A percentile compares a stretch with the other conserved stretches of the same genome.
Evolutionary conservation across 2,797 vertebrate genomes (phyloP).

Genomic region (Eremophila alpestris): DNA sequence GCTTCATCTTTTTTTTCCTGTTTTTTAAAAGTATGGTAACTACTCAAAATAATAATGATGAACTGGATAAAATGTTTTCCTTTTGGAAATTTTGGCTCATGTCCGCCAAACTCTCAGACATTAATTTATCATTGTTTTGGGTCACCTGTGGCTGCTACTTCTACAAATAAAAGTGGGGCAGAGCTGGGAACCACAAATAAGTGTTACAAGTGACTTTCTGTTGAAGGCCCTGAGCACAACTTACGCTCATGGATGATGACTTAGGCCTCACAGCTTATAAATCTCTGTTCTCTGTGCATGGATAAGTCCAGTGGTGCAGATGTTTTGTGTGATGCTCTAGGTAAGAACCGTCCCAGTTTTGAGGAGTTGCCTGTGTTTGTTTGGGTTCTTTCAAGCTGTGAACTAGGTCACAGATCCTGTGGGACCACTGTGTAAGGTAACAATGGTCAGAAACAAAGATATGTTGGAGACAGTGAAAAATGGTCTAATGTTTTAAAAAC

Average conservation of each 20-base stretch:
- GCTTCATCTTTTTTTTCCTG: background rate
- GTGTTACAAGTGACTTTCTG: background rate
- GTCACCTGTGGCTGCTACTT: background rate
- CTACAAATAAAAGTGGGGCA: background rate
- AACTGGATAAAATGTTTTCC: background rate
- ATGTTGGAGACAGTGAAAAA: background rate
- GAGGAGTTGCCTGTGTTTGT: background rate
- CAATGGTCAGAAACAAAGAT: background rate
- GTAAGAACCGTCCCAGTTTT: background rate
- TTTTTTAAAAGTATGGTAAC: background rate
- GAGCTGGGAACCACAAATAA: background rate
- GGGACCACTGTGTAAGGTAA: background rate
- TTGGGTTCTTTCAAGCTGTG: background rate
- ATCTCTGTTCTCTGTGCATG: background rate
- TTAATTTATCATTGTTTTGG: background rate
- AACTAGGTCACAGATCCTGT: background rate
- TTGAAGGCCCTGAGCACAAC: background rate
- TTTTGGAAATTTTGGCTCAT: background rate
- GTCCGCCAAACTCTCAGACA: background rate
- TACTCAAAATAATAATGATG: background rate
- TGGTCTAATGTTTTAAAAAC: background rate
- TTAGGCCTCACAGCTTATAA: background rate
- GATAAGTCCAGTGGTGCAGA: background rate
- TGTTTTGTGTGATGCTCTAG: rapidly evolving
- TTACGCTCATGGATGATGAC: background rate